Conservation (phyloP, 2,797 vertebrate species). For the Smutsia temminckii region DNA sequence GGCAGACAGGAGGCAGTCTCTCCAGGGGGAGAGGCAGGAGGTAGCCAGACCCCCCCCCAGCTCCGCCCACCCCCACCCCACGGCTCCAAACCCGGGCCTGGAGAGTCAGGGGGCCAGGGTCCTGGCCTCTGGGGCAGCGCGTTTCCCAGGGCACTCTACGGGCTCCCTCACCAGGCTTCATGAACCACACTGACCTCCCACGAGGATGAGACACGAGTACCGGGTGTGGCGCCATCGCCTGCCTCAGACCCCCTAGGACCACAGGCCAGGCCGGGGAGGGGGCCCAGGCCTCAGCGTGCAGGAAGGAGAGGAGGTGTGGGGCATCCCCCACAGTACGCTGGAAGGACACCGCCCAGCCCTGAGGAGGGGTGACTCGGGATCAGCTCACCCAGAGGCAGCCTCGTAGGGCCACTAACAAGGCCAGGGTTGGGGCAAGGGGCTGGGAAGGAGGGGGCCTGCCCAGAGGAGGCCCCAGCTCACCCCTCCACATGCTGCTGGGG, state of each 20-base stretch:
- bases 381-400: neutral
- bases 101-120: too few relatives aligned
- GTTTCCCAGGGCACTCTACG: neutral
- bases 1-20: neutral
- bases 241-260: neutral
- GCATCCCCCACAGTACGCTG: neutral
- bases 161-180: too few relatives aligned
- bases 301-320: neutral
- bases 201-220: neutral
- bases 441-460: neutral
- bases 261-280: neutral
- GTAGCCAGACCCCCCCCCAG: neutral
- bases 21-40: neutral
- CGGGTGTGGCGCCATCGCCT: neutral
- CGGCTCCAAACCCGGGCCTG: neutral
- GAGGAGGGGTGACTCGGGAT: neutral
- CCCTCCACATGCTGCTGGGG: neutral
- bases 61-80: neutral
- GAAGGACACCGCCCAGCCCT: neutral
- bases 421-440: neutral
- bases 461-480: neutral
- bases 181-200: neutral
- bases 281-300: neutral
- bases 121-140: too few relatives aligned
- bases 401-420: neutral